phyloP scores from a whole-genome alignment of 2,888 invertebrate species.

The Dryococelus australis region DNA sequence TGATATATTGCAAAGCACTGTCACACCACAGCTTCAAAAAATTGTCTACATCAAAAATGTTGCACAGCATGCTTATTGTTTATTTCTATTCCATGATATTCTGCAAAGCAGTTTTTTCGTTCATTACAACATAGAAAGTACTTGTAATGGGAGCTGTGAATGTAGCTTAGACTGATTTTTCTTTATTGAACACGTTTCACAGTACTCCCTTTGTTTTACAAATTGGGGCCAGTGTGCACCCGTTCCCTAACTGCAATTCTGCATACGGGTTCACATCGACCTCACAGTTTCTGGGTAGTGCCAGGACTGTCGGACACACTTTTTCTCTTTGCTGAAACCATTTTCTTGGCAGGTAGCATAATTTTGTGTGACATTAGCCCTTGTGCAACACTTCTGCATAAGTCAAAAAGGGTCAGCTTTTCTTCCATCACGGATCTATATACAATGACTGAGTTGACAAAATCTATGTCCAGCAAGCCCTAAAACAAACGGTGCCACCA shows the following conservation, averaged over 20 bases:
- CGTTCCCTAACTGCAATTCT: not conserved
- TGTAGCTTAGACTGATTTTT: not conserved
- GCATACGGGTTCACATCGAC: not conserved
- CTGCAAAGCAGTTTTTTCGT: not conserved
- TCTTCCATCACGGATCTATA: not conserved
- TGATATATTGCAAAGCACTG: no score
- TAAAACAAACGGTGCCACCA: conserved; percentile 36
- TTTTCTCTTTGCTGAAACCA: not conserved
- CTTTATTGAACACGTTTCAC: not conserved
- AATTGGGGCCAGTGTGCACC: not conserved
- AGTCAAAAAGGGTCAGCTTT: conserved; percentile 25
- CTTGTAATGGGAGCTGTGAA: not conserved
- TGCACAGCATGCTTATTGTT: no score
- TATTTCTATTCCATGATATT: no score
- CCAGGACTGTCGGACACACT: not conserved
- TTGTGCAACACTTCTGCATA: not conserved
- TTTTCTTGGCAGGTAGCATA: not conserved
- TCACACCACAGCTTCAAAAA: no score
- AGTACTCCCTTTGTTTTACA: not conserved
- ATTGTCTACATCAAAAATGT: no score
- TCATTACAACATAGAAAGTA: not conserved
- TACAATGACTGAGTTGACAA: conserved; percentile 23
- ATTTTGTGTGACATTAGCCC: not conserved
- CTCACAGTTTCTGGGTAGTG: not conserved
- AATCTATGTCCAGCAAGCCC: conserved; percentile 31